A percentile compares a stretch with the other conserved stretches of the same genome.
These are phyloP conservation scores for Falco punctatus DNA, from an alignment of 2,113 vertebrate genomes.

Conservation along the genomic window DNA sequence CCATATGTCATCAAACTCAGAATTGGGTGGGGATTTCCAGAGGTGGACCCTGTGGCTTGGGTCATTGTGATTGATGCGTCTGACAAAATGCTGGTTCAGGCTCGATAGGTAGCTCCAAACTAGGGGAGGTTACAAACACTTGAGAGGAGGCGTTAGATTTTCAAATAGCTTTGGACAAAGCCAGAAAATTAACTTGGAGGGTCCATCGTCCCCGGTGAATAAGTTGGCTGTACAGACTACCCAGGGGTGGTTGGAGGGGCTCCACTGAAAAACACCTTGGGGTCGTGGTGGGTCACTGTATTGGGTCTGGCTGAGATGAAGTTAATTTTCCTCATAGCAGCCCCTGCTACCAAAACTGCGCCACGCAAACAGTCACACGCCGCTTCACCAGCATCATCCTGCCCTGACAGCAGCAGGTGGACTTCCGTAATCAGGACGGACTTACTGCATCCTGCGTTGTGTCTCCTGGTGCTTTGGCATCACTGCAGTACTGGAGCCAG, in stretches of 20 bases:
- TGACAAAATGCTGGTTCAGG: neutral
- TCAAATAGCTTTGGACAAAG: neutral
- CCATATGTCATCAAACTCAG: neutral
- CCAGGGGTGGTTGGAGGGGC: neutral
- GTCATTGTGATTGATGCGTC: neutral
- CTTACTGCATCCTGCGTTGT: neutral
- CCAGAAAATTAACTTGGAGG: neutral
- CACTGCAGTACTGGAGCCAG: neutral
- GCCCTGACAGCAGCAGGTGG: neutral
- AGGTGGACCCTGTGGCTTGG: neutral
- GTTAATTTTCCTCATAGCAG: too few species aligned
- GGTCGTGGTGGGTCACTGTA: neutral
- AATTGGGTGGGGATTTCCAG: neutral
- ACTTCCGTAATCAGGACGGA: neutral
- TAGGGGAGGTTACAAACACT: neutral
- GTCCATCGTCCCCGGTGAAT: neutral
- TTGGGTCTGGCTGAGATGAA: too few species aligned
- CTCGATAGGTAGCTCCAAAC: neutral
- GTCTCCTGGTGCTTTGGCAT: neutral
- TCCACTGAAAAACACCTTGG: rapidly evolving
- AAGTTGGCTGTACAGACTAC: neutral
- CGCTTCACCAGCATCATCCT: neutral
- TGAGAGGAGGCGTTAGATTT: neutral
- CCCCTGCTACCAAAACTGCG: too few species aligned
- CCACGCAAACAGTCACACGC: neutral